Conservation (phyloP, 2,888 invertebrate species). For the Kryphioiulus occultus region DNA sequence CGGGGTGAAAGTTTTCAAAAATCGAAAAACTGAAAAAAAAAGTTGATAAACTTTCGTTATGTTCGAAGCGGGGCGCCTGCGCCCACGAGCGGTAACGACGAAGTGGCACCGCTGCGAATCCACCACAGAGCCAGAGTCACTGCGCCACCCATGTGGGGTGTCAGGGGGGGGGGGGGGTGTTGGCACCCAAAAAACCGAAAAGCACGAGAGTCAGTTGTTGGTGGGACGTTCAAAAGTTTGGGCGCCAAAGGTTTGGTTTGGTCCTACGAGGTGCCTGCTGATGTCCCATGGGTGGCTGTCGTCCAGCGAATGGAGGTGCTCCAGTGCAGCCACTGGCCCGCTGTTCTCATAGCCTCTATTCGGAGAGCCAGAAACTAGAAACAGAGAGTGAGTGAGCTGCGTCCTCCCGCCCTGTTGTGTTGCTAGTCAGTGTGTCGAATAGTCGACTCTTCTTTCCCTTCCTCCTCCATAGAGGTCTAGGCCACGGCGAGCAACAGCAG, state of each 20-base stretch:
- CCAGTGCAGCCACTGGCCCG: constrained; percentile 35
- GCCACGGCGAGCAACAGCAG: constrained; percentile 41
- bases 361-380: neutral
- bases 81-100: neutral
- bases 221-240: neutral
- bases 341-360: constrained; percentile 45
- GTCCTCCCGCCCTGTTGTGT: neutral
- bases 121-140: neutral
- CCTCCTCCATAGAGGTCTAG: constrained; percentile 46
- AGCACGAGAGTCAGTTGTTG: neutral
- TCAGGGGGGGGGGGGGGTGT: neutral
- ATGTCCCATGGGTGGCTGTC: neutral
- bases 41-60: neutral
- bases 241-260: neutral
- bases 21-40: neutral
- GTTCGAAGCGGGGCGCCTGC: constrained; percentile 10
- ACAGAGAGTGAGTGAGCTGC: neutral
- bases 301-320: neutral
- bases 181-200: neutral
- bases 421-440: constrained; percentile 48
- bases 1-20: no score
- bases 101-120: neutral
- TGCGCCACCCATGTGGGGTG: neutral
- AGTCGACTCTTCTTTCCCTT: constrained; percentile 44
- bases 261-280: neutral